These are phyloP conservation scores for Brachionus koreanus DNA, from an alignment of 1,140 invertebrate species.

Conservation along the genomic window DNA sequence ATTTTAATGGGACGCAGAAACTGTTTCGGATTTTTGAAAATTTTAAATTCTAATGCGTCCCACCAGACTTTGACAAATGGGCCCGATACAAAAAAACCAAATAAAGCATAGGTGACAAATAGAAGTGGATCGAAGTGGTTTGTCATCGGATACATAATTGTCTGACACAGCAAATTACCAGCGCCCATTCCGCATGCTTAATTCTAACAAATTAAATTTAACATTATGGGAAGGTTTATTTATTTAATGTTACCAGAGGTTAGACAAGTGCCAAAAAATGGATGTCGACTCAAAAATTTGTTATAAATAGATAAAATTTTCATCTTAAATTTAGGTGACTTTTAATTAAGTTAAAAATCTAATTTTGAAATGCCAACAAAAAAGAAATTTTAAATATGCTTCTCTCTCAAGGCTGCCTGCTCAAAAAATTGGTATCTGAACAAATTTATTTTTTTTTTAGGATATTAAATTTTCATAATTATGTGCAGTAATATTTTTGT, in stretches of 20 bases:
- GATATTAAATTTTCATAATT: constrained; percentile 1
- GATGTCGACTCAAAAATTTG: background rate
- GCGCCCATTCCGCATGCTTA: constrained; percentile 20
- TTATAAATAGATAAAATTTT: background rate
- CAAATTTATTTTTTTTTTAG: background rate
- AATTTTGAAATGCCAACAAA: background rate
- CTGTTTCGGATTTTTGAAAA: background rate
- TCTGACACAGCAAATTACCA: constrained; percentile 16
- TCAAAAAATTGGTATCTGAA: background rate
- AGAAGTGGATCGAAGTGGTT: background rate
- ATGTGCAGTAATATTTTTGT: background rate
- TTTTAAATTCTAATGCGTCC: background rate
- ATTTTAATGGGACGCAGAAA: constrained; percentile 4
- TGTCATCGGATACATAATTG: background rate
- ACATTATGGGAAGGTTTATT: background rate
- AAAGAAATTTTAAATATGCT: constrained; percentile 9
- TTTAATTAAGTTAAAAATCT: background rate
- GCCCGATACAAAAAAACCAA: constrained; percentile 2
- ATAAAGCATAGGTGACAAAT: background rate
- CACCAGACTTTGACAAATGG: background rate
- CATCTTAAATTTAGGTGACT: background rate
- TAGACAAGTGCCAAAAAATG: background rate
- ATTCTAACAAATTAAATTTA: background rate
- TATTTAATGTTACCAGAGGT: background rate
- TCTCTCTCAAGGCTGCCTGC: background rate